Base-by-base conservation (phyloP, 1,140 invertebrate genomes). In the Nomia melanderi region DNA sequence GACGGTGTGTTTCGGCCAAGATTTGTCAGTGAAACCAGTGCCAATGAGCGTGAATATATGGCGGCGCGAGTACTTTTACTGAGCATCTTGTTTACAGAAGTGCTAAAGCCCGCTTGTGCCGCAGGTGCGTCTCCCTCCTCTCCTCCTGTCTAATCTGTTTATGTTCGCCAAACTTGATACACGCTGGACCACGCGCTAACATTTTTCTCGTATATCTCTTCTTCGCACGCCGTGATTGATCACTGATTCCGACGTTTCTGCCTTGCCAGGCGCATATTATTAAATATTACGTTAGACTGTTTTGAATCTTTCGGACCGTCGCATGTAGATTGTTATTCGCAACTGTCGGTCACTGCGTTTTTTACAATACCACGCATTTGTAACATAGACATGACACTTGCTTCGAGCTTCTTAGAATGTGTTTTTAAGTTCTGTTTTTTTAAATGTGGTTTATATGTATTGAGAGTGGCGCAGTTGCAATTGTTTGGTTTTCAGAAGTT, bases 61-160 rank as follows among this genome's bases (percentile, higher is more conserved):
- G 91, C 91, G 91, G 90, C 90, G 87, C 90, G 91, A 88, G 89
- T 92, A 85, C 85, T 92, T 88, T 88, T 92, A 84, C 89, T 92
- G 85, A 87, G 90, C 87, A 90, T 92, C 85, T 92, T 92, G 89
- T 91, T 92, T 90, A 92, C 91, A 89, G 91, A 92, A 91, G 90
- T 91, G 87, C 83, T 92, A 73, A 86, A 89, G 86, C 87, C 89
- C 84, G 87, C 84, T 87, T 88, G 83, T 85, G 82, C 86, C 84
- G 89, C 90, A 91, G 90, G 91, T 92, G 86, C 76, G 88, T 88
- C 74, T 60, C 25, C 44, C 72, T 69, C 66, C 25, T 41, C 31
- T 63, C 2, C 53, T 63, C 2, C 53, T 67, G 53, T 44, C 44
- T 59, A 62, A 39, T 77, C 60, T 81, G 72, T 82, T 81, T 77